Percentiles rank a stretch among this genome's conserved stretches.
These are phyloP conservation scores for Xanthia togata DNA, from an alignment of 2,888 invertebrate species.

Conservation along the genomic window DNA sequence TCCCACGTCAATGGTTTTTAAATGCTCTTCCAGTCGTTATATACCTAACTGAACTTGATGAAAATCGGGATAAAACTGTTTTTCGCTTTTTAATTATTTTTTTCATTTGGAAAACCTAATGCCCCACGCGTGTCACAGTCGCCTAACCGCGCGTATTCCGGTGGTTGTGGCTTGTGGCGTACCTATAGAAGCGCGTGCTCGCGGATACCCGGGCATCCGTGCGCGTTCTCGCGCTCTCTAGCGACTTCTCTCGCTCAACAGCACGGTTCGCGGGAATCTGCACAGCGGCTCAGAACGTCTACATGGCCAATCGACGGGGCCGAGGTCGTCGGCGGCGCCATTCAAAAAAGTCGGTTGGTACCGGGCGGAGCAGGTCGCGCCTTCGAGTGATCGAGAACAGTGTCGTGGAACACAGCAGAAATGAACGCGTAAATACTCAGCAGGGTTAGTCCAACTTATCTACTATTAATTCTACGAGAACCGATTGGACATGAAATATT, in stretches of 20 bases:
- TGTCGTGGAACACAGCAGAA: background rate
- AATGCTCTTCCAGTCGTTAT: no score
- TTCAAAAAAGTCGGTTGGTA: background rate
- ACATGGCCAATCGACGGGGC: background rate
- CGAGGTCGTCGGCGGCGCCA: background rate
- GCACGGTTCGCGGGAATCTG: background rate
- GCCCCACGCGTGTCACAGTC: background rate
- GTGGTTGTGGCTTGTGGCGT: background rate
- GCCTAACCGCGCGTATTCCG: background rate
- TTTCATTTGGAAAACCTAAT: background rate
- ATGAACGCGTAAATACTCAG: background rate
- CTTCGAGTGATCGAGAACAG: constrained; percentile 12
- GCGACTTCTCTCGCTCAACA: constrained; percentile 21
- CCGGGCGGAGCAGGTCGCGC: background rate
- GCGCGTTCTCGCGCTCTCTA: constrained; percentile 9
- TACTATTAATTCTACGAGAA: constrained; percentile 21
- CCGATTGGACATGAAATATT: constrained; percentile 3
- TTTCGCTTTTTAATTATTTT: background rate
- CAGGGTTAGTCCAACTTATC: background rate
- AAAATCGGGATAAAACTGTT: background rate
- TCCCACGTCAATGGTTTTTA: no score
- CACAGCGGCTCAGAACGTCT: background rate
- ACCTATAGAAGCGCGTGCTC: background rate
- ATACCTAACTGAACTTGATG: background rate
- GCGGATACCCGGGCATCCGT: background rate